Evolutionary conservation across 1,140 invertebrate species (phyloP).

Genomic region (Bombus turneri): DNA sequence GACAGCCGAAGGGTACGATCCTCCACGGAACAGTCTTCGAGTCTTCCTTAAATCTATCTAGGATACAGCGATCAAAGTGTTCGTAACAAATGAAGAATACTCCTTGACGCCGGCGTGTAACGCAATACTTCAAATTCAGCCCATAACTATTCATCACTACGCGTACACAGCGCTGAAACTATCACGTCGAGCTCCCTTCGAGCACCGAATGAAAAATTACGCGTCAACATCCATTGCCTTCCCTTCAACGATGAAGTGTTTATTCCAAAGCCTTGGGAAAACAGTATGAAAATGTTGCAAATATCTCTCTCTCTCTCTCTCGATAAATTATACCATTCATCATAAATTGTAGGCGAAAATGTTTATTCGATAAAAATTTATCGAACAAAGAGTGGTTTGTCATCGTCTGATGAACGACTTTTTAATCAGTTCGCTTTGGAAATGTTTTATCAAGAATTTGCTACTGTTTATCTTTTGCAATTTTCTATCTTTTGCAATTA

Average conservation of each 20-base stretch:
- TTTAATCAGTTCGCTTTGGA: too few relatives aligned
- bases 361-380: neutral
- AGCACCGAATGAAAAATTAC: slow-evolving; percentile 7
- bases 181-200: neutral
- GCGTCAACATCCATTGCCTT: neutral
- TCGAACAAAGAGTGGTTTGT: too few relatives aligned
- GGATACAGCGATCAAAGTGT: neutral
- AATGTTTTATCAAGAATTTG: too few relatives aligned
- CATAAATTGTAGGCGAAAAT: neutral
- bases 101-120: neutral
- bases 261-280: neutral
- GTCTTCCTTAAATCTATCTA: neutral
- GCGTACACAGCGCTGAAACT: neutral
- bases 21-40: neutral
- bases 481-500: too few relatives aligned
- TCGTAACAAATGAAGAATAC: slow-evolving; percentile 16
- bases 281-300: neutral
- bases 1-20: neutral
- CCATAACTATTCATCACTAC: neutral
- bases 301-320: neutral
- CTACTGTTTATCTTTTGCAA: too few relatives aligned
- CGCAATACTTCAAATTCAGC: slow-evolving; percentile 1
- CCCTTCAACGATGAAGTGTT: neutral
- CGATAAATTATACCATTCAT: neutral
- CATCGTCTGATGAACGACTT: too few relatives aligned